Conservation (phyloP, 2,797 vertebrate genomes). For the Simalia tracyae region DNA sequence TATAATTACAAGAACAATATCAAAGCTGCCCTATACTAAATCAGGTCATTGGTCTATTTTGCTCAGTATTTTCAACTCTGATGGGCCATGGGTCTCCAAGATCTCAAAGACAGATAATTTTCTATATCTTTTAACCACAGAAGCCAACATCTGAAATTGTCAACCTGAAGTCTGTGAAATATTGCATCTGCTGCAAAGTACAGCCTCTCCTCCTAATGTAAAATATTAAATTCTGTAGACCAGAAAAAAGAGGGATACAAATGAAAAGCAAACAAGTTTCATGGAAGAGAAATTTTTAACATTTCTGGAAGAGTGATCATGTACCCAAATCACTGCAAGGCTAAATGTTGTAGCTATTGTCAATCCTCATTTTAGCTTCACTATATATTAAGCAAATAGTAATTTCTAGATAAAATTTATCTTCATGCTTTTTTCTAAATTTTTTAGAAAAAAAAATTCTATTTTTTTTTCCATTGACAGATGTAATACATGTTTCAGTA, state of each 20-base stretch:
- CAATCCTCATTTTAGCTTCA: constrained; percentile 12
- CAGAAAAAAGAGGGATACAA: background rate
- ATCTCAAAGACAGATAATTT: background rate
- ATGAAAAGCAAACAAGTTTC: background rate
- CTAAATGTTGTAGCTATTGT: background rate
- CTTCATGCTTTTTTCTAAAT: background rate
- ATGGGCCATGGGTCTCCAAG: background rate
- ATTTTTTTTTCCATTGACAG: background rate
- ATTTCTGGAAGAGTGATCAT: background rate
- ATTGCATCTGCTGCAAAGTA: background rate
- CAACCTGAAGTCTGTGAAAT: background rate
- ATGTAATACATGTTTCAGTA: background rate
- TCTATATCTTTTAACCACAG: background rate
- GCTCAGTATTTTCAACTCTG: background rate
- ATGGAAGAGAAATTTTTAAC: background rate
- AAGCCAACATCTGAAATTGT: background rate
- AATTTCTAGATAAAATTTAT: background rate
- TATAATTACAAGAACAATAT: background rate
- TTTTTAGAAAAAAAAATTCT: no score
- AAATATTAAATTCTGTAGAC: background rate
- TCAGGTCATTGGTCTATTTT: background rate
- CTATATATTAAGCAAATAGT: background rate
- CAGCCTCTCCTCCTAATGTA: background rate
- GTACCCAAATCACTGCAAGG: background rate
- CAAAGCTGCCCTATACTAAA: background rate